phyloP scores from a whole-genome alignment of 2,113 vertebrate species.

The Hystrix brachyura region DNA sequence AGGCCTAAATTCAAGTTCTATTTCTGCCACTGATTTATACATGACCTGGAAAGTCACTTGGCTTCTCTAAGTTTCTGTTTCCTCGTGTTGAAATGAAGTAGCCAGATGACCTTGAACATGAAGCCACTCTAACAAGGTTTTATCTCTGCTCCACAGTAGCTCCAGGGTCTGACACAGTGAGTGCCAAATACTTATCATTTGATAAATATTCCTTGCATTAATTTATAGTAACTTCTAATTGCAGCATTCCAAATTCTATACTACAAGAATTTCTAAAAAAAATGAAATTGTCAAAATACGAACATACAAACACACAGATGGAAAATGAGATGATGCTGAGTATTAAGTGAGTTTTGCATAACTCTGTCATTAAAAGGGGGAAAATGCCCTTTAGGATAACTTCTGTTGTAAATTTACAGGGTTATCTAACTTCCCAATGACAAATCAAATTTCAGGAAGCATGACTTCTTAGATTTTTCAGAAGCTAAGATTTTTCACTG shows the following conservation, averaged over 20 bases:
- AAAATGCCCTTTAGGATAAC: background rate
- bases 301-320: background rate
- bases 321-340: background rate
- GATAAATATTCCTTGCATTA: background rate
- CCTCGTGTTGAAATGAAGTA: background rate
- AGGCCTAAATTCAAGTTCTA: constrained; percentile 30
- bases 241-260: background rate
- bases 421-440: background rate
- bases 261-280: constrained; percentile 41
- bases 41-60: background rate
- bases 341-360: background rate
- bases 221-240: background rate
- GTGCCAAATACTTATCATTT: background rate
- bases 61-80: background rate
- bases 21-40: background rate
- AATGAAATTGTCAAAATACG: background rate
- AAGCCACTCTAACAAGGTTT: background rate
- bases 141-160: background rate
- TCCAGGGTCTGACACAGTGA: background rate
- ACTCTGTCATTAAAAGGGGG: constrained; percentile 1
- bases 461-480: constrained; percentile 48
- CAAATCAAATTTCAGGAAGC: constrained; percentile 34
- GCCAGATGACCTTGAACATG: background rate
- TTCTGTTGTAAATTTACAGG: background rate
- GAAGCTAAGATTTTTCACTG: constrained; percentile 29